Evolutionary conservation across 1,140 invertebrate species (phyloP).

Genomic region (Aphaenogaster floridana): DNA sequence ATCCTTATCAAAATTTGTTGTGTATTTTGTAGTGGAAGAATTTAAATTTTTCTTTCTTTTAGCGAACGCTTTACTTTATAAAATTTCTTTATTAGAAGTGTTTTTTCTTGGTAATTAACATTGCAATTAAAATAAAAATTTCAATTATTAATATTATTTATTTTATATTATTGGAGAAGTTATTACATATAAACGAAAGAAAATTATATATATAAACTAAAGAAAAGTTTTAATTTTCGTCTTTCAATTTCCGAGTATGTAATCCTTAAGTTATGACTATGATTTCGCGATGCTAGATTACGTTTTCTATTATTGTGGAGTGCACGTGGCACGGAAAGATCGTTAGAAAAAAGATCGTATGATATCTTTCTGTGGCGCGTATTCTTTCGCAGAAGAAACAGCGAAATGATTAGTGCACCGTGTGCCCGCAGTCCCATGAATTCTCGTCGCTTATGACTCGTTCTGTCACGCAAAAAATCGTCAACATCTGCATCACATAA

Average conservation of each 20-base stretch:
- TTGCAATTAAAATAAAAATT: neutral
- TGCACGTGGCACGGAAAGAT: neutral
- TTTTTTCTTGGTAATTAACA: neutral
- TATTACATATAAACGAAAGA: neutral
- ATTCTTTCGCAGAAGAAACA: neutral
- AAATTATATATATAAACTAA: neutral
- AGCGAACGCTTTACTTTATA: neutral
- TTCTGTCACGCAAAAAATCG: conserved; percentile 75
- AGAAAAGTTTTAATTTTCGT: neutral
- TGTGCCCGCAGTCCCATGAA: neutral
- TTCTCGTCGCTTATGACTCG: conserved; percentile 72
- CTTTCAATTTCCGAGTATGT: neutral
- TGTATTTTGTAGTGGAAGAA: neutral
- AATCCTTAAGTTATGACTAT: neutral
- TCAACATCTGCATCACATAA: conserved; percentile 78
- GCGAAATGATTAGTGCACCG: conserved; percentile 31
- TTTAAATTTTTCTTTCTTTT: neutral
- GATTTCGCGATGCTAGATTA: neutral
- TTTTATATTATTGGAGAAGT: neutral
- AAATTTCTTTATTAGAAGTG: neutral
- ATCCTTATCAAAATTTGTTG: neutral
- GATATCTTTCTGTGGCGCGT: neutral
- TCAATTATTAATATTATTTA: neutral
- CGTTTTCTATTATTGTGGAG: neutral
- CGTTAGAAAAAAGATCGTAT: conserved; percentile 17